Evolutionary conservation across 1,140 invertebrate genomes (phyloP), one percentile per base, ranked within the genome.

Genomic region (silkworm (Bombyx mori)): DNA sequence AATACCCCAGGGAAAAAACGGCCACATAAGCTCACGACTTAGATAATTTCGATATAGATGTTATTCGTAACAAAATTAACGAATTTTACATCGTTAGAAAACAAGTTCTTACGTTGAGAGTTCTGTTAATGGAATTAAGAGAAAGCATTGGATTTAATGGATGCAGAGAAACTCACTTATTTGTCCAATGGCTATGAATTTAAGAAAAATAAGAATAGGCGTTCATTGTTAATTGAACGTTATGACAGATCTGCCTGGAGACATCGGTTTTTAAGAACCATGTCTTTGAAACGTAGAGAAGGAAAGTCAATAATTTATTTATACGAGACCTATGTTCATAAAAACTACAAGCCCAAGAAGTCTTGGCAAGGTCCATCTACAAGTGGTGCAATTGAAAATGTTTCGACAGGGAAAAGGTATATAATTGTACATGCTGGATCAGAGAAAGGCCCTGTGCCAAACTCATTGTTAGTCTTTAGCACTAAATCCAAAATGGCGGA

Each of bases 251-350:
- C 60, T 50, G 58, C 58, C 44, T 62, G 64, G 56, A 60, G 59
- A 26, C 57, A 68, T 53, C 53, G 50, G 42, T 67, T 51, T 52
- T 54, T 61, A 3, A 47, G 57, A 54, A 54, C 50, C 5, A 66
- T 69, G 47, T 18, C 35, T 56, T 8, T 43, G 49, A 63, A 68
- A 57, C 47, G 63, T 2, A 22, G 44, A 57, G 60, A 69, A 59
- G 62, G 60, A 9, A 66, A 62, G 18, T 51, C 35, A 47, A 64
- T 66, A 22, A 49, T 69, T 7, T 64, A 66, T 45, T 51, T 66
- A 43, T 57, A 67, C 60, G 68, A 67, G 26, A 65, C 61, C 26
- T 67, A 67, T 55, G 46, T 70, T 9, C 63, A 64, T 50, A 47
- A 62, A 54, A 64, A 46, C 35, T 18, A 18, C 12, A 18, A 18